phyloP scores from a whole-genome alignment of 2,888 invertebrate genomes.

The Leptopilina myrica region DNA sequence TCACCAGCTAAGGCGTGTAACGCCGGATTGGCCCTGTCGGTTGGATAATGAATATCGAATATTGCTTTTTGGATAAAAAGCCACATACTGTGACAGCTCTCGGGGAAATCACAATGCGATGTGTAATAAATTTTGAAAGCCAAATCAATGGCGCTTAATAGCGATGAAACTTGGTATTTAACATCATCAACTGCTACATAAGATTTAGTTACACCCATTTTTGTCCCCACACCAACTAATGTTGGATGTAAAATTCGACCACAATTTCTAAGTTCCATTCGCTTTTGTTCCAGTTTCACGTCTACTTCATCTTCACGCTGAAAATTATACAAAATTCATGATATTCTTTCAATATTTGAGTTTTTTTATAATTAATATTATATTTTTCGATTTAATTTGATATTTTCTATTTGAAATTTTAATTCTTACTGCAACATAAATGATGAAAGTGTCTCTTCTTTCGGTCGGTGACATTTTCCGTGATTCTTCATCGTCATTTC shows the following conservation, averaged over 20 bases:
- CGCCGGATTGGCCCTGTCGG: slow-evolving; percentile 38
- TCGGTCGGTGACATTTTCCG: background rate
- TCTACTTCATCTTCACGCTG: slow-evolving; percentile 16
- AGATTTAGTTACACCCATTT: slow-evolving; percentile 37
- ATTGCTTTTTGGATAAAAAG: slow-evolving; percentile 47
- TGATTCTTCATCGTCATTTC: slow-evolving; percentile 18
- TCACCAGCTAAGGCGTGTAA: slow-evolving; percentile 43
- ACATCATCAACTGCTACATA: slow-evolving; percentile 41
- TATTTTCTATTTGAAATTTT: too few relatives aligned
- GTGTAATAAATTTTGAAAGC: slow-evolving; percentile 43
- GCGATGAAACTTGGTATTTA: slow-evolving; percentile 42
- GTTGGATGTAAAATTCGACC: slow-evolving; percentile 43
- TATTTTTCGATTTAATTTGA: too few relatives aligned
- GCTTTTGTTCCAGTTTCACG: slow-evolving; percentile 15
- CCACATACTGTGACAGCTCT: slow-evolving; percentile 41
- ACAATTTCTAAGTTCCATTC: slow-evolving; percentile 32
- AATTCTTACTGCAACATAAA: slow-evolving; percentile 16
- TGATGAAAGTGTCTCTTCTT: slow-evolving; percentile 14
- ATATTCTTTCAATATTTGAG: background rate
- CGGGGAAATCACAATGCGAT: slow-evolving; percentile 43
- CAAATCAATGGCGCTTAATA: slow-evolving; percentile 42
- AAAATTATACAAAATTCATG: background rate
- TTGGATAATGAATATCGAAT: slow-evolving; percentile 32
- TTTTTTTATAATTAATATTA: too few relatives aligned
- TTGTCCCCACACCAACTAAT: slow-evolving; percentile 44